Evolutionary conservation across 1,140 invertebrate genomes (phyloP).

Genomic region (Penaeus japonicus): DNA sequence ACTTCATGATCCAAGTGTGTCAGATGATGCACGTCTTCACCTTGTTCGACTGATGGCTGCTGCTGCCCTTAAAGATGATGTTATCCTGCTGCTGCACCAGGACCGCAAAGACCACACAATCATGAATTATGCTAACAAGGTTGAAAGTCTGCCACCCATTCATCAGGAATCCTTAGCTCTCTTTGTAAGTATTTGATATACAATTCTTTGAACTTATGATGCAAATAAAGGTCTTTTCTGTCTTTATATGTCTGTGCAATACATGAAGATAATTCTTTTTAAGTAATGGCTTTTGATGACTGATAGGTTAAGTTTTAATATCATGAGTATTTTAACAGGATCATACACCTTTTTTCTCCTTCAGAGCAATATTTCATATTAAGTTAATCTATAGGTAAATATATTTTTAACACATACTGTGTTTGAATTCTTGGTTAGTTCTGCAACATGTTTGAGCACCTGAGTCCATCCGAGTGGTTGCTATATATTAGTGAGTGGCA

Average conservation of each 20-base stretch:
- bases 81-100: constrained; percentile 88
- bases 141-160: constrained; percentile 78
- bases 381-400: too few species aligned
- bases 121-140: constrained; percentile 86
- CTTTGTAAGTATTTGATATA: constrained; percentile 73
- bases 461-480: constrained; percentile 89
- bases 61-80: constrained; percentile 86
- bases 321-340: too few species aligned
- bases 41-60: constrained; percentile 62
- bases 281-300: too few species aligned
- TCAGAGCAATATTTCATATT: too few species aligned
- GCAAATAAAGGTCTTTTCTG: neutral
- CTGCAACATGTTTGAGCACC: constrained; percentile 89
- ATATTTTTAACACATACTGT: neutral
- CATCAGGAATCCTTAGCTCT: constrained; percentile 82
- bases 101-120: constrained; percentile 83
- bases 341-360: too few species aligned
- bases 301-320: too few species aligned
- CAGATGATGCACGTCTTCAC: constrained; percentile 60
- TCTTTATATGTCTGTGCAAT: too few species aligned
- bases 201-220: neutral
- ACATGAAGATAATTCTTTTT: too few species aligned
- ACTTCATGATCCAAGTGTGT: constrained; percentile 60
- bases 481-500: constrained; percentile 93
- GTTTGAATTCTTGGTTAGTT: constrained; percentile 68